Evolutionary conservation across 2,888 invertebrate genomes (phyloP), one percentile per base, ranked within the genome.

Genomic region (Netelia melanura): DNA sequence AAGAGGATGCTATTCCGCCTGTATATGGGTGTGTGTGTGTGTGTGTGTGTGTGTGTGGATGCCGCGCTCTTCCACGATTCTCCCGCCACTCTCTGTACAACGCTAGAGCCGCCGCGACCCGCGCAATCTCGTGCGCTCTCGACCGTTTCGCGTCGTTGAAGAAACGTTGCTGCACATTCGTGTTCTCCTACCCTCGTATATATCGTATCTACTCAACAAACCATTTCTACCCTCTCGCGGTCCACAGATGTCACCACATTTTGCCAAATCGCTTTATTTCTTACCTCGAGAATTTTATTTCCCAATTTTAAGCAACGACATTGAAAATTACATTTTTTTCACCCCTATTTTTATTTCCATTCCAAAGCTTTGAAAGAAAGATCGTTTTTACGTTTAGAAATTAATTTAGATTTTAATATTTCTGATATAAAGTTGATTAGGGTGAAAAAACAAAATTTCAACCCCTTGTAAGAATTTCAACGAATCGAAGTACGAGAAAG

Each of bases 41-140:
- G 17, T 17, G 17, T 17, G 17, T 17, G 17, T 17, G 17, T 17
- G 17, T 17, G 48, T 75, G 68, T 64, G 54, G 74, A 30, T 30
- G 30, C 5, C 30, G 30, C 30, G 48, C 74, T 62, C 81, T 87
- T 87, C 89, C 80, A 87, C 88, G 86, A 87, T 91, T 90, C 48
- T 58, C 87, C 86, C 88, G 88, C 87, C 84, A 84, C 87, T 87
- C 80, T 67, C 30, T 64, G 48, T 78, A 76, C 76, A 58, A 54
- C 80, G 64, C 23, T 17, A 71, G 67, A 77, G 58, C 88, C 84
- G 81, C 87, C 85, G 78, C 87, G 86, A 88, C 77, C 86, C 88
- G 87, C 87, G 86, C 86, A 88, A 88, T 88, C 87, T 87, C 81
- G 44, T 83, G 81, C 82, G 82, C 82, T 64, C 77, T 83, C 74